Base-by-base conservation (phyloP, 2,888 invertebrate genomes). In the Netelia melanura region DNA sequence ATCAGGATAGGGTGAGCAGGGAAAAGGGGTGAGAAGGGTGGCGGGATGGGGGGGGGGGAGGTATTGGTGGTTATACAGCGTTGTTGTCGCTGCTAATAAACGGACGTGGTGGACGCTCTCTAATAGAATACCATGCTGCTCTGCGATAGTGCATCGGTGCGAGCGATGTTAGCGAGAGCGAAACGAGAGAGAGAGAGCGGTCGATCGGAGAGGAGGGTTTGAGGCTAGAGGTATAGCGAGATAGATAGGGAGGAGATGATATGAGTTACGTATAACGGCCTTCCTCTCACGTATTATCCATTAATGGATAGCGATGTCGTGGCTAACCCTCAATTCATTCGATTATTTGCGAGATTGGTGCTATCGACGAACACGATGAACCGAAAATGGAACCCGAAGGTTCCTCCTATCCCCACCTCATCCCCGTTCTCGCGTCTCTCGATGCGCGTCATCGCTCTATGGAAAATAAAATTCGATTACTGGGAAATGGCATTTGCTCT, bases 271-370 rank as follows among this genome's bases (percentile, higher is more conserved):
- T 90, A 62, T 62, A 90, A 89, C 89, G 88, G 85, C 68, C 70
- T 71, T 81, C 62, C 70, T 78, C 82, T 67, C 86, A 67, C 79
- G 89, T 89, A 91, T 92, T 91, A 91, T 91, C 89, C 90, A 87
- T 91, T 92, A 92, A 92, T 91, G 90, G 90, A 90, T 90, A 90
- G 90, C 89, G 89, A 89, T 91, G 90, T 89, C 88, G 89, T 87
- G 90, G 90, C 83, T 85, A 89, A 89, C 90, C 90, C 87, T 68
- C 86, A 87, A 91, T 91, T 92, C 89, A 90, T 91, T 91, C 89
- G 89, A 91, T 92, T 91, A 91, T 90, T 90, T 88, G 89, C 85
- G 89, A 90, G 89, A 90, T 88, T 87, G 85, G 84, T 85, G 77
- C 77, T 87, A 88, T 88, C 83, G 84, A 84, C 83, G 74, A 86